These are phyloP conservation scores for Leptinotarsa texana DNA, from an alignment of 1,140 invertebrate species.

Conservation along the genomic window DNA sequence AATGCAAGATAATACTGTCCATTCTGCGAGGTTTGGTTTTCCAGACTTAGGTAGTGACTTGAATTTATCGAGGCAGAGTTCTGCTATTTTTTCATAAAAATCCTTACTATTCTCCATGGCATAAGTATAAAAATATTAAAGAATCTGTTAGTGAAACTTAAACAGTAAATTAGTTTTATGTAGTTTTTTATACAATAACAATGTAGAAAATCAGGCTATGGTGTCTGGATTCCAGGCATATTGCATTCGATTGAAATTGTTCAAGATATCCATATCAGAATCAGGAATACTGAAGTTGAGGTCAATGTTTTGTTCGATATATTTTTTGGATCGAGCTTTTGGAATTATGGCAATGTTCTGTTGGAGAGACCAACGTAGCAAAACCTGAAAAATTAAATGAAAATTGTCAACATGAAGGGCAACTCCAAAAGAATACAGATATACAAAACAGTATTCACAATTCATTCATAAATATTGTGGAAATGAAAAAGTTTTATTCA, in stretches of 20 bases:
- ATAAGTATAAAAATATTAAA: constrained; percentile 3
- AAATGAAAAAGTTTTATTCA: neutral
- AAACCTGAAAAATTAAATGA: constrained; percentile 52
- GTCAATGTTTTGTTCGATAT: constrained; percentile 69
- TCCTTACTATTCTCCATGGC: constrained; percentile 26
- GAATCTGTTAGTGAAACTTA: neutral
- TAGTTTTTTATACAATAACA: too few species aligned
- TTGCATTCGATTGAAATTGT: constrained; percentile 55
- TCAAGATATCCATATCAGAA: constrained; percentile 63
- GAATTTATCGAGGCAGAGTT: constrained; percentile 66
- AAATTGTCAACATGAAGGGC: neutral
- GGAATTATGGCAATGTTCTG: constrained; percentile 72
- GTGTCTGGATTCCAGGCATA: constrained; percentile 74
- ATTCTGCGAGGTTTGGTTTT: constrained; percentile 76
- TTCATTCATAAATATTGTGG: neutral
- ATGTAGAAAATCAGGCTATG: constrained; percentile 39
- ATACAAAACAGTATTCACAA: neutral
- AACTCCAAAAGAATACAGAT: neutral
- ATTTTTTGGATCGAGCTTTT: constrained; percentile 65
- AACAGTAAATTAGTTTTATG: neutral
- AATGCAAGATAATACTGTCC: constrained; percentile 81
- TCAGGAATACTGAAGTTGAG: constrained; percentile 66
- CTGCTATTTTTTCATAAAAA: constrained; percentile 57
- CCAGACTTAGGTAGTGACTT: constrained; percentile 74
- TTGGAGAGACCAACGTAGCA: constrained; percentile 71